These are phyloP conservation scores for Erithacus rubecula DNA, from an alignment of 2,797 vertebrate species.

Conservation along the genomic window DNA sequence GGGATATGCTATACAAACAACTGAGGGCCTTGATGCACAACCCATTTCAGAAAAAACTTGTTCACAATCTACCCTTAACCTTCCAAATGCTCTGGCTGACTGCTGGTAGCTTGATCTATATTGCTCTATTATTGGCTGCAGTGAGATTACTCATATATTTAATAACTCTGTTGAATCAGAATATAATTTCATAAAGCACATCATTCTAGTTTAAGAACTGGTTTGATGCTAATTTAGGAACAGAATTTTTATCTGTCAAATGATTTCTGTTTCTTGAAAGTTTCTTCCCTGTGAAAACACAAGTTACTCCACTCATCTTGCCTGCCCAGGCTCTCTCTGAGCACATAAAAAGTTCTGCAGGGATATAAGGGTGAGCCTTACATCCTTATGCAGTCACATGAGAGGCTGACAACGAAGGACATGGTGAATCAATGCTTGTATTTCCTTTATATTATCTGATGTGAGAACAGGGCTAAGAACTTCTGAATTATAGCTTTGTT, in stretches of 20 bases:
- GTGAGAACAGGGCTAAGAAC: background rate
- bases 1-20: background rate
- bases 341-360: background rate
- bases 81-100: background rate
- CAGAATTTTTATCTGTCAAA: background rate
- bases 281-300: background rate
- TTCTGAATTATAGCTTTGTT: background rate
- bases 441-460: background rate
- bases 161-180: constrained; percentile 23
- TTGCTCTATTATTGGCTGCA: background rate
- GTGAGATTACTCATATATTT: background rate
- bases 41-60: background rate
- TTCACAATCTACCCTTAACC: background rate
- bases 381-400: background rate
- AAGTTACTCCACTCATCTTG: background rate
- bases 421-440: background rate
- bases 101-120: background rate
- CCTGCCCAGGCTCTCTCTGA: background rate
- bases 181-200: background rate
- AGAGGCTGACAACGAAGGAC: background rate
- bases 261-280: background rate
- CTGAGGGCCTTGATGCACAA: background rate
- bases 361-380: background rate
- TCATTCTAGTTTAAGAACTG: background rate
- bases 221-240: background rate